Evolutionary conservation across 2,888 invertebrate genomes (phyloP).

Genomic region (Drosophila neotestacea): DNA sequence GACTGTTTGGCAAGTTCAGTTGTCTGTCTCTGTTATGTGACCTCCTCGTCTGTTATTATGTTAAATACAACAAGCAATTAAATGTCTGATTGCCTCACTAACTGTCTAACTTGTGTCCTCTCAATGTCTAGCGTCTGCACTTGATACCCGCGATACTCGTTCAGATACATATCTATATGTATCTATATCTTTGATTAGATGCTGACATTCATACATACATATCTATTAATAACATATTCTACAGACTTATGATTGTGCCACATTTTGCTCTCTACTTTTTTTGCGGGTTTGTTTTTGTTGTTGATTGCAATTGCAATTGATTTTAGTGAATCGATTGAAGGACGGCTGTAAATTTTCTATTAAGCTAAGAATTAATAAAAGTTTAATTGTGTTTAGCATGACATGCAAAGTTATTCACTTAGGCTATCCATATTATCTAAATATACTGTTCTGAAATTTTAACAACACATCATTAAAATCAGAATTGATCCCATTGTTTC

Average conservation of each 20-base stretch:
- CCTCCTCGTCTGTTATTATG: constrained; percentile 65
- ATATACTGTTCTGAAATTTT: too few species aligned
- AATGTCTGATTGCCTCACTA: constrained; percentile 49
- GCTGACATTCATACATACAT: constrained; percentile 29
- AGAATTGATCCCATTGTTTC: too few species aligned
- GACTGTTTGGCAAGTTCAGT: constrained; percentile 3
- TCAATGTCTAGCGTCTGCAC: constrained; percentile 28
- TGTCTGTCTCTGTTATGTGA: constrained; percentile 26
- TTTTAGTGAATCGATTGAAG: constrained; percentile 25
- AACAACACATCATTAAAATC: too few species aligned
- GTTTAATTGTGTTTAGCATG: not conserved
- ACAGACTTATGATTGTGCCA: constrained; percentile 20
- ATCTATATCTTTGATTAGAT: constrained; percentile 22
- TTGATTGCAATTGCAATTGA: constrained; percentile 31
- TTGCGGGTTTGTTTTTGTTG: constrained; percentile 35
- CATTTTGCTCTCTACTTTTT: constrained; percentile 27
- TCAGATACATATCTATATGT: constrained; percentile 25
- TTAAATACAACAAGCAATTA: constrained; percentile 78
- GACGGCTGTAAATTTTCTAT: constrained; percentile 4
- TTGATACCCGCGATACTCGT: constrained; percentile 6
- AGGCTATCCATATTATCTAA: not conserved
- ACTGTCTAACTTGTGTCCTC: constrained; percentile 16
- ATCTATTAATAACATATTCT: constrained; percentile 14
- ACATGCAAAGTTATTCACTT: not conserved
- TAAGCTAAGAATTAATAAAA: constrained; percentile 2